Evolutionary conservation across 1,140 invertebrate species (phyloP).

Genomic region (Theocolax elegans): DNA sequence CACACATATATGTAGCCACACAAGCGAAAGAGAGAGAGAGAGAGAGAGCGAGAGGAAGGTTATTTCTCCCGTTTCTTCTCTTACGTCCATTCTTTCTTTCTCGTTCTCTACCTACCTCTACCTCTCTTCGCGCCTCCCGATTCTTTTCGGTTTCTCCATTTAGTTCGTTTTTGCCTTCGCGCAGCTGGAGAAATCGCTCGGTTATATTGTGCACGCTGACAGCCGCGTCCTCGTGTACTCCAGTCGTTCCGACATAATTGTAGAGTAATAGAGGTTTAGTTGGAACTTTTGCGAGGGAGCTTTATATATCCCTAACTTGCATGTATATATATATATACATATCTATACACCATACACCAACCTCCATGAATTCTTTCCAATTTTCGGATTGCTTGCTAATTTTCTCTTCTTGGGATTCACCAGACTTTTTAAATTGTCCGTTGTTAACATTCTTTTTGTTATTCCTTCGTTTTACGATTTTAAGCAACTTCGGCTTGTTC

Average conservation of each 20-base stretch:
- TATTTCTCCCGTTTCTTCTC: background rate
- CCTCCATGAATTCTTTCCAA: no score
- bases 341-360: no score
- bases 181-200: constrained; percentile 31
- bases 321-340: no score
- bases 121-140: constrained; percentile 12
- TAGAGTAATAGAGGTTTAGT: constrained; percentile 28
- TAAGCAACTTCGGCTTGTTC: no score
- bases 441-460: no score
- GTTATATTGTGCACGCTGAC: constrained; percentile 12
- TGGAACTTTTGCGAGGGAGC: background rate
- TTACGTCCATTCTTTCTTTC: background rate
- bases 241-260: constrained; percentile 19
- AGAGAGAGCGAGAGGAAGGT: background rate
- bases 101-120: background rate
- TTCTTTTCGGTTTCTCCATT: constrained; percentile 11
- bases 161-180: constrained; percentile 4
- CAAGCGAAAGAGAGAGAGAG: background rate
- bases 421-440: no score
- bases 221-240: background rate
- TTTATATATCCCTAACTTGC: no score
- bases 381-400: no score
- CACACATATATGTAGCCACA: background rate
- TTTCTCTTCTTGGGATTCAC: no score
- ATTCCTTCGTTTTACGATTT: no score